phyloP scores from a whole-genome alignment of 2,888 invertebrate genomes.

The Zootermopsis nevadensis region DNA sequence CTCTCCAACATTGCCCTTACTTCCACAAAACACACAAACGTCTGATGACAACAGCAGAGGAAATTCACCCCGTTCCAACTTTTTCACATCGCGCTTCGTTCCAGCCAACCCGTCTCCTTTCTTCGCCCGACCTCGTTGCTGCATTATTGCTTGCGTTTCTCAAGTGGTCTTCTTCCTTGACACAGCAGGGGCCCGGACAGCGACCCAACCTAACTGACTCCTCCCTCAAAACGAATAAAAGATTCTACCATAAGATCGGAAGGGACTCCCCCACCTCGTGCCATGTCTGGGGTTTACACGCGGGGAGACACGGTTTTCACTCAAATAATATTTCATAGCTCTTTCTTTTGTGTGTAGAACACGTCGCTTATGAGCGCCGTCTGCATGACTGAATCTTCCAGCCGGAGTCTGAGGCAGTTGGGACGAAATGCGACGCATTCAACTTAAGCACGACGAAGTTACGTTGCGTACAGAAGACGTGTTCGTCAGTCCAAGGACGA shows the following conservation, averaged over 20 bases:
- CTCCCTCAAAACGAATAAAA: constrained; percentile 20
- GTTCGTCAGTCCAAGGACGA: too few relatives aligned
- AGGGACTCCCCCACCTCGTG: constrained; percentile 7
- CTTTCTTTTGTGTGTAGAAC: neutral
- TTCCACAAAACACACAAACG: constrained; percentile 7
- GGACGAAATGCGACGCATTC: neutral
- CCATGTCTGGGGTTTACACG: constrained; percentile 25
- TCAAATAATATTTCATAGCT: constrained; percentile 25
- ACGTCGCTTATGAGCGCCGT: neutral
- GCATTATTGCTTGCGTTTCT: constrained; percentile 42
- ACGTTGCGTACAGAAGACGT: too few relatives aligned
- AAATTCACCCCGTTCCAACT: constrained; percentile 8
- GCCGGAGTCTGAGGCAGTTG: neutral
- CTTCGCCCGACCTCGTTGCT: constrained; percentile 14
- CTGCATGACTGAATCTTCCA: neutral
- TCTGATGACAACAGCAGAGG: constrained; percentile 7
- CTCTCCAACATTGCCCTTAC: neutral
- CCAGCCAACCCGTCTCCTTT: neutral
- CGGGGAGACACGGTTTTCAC: constrained; percentile 16
- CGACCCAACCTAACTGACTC: constrained; percentile 1
- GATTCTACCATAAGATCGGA: constrained; percentile 7
- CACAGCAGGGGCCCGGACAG: neutral
- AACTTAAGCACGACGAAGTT: neutral
- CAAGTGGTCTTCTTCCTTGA: constrained; percentile 36
- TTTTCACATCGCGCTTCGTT: constrained; percentile 20